These are phyloP conservation scores for Sapayoa aenigma DNA, from an alignment of 2,113 vertebrate species.

Conservation along the genomic window DNA sequence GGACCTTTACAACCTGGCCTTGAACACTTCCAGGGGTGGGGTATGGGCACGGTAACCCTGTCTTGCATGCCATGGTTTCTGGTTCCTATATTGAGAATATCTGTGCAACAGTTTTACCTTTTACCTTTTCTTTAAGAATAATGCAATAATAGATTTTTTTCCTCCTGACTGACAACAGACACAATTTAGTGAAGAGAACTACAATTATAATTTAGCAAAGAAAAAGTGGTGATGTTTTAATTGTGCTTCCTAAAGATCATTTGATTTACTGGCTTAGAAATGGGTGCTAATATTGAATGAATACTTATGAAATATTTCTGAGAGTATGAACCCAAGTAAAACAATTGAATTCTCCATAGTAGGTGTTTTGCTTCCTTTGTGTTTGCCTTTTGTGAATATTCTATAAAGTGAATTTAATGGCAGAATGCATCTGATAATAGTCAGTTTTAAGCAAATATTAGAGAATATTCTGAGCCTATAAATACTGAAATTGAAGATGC, in stretches of 20 bases:
- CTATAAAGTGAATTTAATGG: conserved; percentile 36
- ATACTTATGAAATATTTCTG: not conserved
- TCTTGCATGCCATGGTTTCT: not conserved
- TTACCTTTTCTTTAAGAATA: not conserved
- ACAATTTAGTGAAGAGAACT: not conserved
- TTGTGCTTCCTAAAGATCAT: not conserved
- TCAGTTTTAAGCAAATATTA: conserved; percentile 38
- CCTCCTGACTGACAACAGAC: no score
- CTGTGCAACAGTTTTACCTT: not conserved
- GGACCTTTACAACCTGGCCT: not conserved
- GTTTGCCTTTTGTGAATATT: conserved; percentile 47
- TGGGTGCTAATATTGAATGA: not conserved
- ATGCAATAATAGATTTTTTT: not conserved
- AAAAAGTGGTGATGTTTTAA: not conserved
- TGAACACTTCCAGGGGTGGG: not conserved
- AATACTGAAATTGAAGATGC: not conserved
- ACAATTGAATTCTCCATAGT: not conserved
- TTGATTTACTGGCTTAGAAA: not conserved
- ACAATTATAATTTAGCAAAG: not conserved
- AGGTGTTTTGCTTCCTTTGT: not conserved
- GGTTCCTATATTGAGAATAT: not conserved
- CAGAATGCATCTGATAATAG: not conserved
- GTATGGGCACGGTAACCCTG: not conserved
- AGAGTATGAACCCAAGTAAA: not conserved
- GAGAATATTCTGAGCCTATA: conserved; percentile 4